Percentiles rank a stretch among this genome's conserved stretches.
Conservation (phyloP, 2,113 vertebrate genomes). For the Oncorhynchus clarkii region DNA sequence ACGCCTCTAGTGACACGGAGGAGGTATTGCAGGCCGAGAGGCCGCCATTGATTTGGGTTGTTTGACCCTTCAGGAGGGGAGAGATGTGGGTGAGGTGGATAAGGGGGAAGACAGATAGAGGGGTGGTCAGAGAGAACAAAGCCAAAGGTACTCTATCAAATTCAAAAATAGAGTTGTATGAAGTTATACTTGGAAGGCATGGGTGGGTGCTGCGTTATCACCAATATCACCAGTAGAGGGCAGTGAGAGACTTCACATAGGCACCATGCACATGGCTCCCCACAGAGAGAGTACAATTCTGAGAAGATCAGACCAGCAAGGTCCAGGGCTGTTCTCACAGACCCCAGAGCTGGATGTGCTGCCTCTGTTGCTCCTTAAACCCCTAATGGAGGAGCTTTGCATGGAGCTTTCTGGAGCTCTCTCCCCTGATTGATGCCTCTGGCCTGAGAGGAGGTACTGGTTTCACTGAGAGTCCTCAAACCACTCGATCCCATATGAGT, state of each 20-base stretch:
- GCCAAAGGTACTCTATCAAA: constrained; percentile 5
- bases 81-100: constrained; percentile 8
- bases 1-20: constrained; percentile 43
- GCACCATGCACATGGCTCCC: not conserved
- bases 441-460: not conserved
- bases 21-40: constrained; percentile 48
- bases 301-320: not conserved
- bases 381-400: not conserved
- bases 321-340: not conserved
- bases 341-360: not conserved
- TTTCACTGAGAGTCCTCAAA: no score
- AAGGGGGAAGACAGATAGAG: not conserved
- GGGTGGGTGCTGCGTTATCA: no score
- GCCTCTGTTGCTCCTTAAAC: not conserved
- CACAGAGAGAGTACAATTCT: not conserved
- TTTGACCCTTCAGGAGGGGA: constrained; percentile 44
- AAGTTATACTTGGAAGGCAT: no score
- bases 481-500: not conserved
- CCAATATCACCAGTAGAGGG: constrained; percentile 25
- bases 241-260: not conserved
- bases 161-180: not conserved
- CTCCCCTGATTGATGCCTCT: not conserved
- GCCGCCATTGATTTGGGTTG: constrained; percentile 67
- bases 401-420: not conserved
- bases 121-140: constrained; percentile 21